Evolutionary conservation across 2,888 invertebrate genomes (phyloP).

Genomic region (Sphecodes monilicornis): DNA sequence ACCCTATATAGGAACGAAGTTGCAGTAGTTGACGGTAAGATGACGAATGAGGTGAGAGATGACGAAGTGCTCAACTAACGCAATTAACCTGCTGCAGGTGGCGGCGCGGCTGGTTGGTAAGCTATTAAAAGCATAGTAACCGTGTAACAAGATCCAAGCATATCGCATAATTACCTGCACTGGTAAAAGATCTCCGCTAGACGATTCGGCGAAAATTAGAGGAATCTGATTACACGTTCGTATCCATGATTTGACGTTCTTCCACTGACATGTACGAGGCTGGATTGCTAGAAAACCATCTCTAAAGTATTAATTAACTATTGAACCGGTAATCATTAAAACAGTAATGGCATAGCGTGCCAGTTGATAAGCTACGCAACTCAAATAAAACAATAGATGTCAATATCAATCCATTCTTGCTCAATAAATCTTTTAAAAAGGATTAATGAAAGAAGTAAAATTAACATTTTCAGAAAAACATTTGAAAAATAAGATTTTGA

Average conservation of each 20-base stretch:
- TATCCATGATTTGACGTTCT: slow-evolving; percentile 1
- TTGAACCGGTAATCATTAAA: background rate
- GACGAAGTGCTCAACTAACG: slow-evolving; percentile 68
- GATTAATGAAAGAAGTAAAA: too few relatives aligned
- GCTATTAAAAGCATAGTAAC: slow-evolving; percentile 51
- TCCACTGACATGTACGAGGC: background rate
- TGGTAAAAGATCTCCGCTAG: slow-evolving; percentile 10
- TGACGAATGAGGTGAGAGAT: slow-evolving; percentile 51
- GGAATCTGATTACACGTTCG: background rate
- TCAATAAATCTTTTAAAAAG: background rate
- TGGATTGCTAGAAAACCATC: background rate
- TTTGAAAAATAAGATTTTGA: too few relatives aligned
- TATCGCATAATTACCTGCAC: slow-evolving; percentile 58
- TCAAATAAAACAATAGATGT: background rate
- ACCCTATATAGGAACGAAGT: slow-evolving; percentile 29
- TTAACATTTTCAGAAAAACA: too few relatives aligned
- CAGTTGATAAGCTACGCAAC: background rate
- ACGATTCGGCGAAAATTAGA: slow-evolving; percentile 15
- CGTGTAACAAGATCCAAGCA: slow-evolving; percentile 55
- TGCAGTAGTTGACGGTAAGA: slow-evolving; percentile 34
- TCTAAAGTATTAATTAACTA: background rate
- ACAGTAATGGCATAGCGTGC: background rate
- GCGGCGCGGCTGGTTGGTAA: slow-evolving; percentile 35
- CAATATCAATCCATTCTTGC: background rate
- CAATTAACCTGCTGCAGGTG: slow-evolving; percentile 61